Conservation (phyloP, 2,888 invertebrate genomes). For the Nomada lathburiana region DNA sequence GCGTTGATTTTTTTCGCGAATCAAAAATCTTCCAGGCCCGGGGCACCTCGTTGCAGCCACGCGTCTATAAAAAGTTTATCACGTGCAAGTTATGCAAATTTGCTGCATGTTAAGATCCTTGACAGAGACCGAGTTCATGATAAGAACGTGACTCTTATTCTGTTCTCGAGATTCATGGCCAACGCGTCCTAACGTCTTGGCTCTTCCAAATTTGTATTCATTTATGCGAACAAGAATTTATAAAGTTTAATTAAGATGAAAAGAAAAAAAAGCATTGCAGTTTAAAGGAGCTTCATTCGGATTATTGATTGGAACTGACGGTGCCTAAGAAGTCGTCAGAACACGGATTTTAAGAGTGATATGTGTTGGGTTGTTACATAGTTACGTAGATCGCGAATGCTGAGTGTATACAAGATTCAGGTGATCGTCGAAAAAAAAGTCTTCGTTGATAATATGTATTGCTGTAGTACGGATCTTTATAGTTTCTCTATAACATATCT, state of each 20-base stretch:
- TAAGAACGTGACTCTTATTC: slow-evolving; percentile 9
- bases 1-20: neutral
- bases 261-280: neutral
- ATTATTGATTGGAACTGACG: too few species aligned
- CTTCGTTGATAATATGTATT: neutral
- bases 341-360: neutral
- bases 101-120: neutral
- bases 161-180: neutral
- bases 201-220: neutral
- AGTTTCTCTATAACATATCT: neutral
- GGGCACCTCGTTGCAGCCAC: neutral
- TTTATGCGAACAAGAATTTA: neutral
- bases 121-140: neutral
- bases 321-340: neutral
- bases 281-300: neutral
- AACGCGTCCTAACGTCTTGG: neutral
- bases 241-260: neutral
- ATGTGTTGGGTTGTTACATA: neutral
- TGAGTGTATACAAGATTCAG: neutral
- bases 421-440: slow-evolving; percentile 1
- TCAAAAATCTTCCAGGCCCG: neutral
- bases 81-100: slow-evolving; percentile 23
- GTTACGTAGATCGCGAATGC: too few species aligned
- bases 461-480: too few species aligned
- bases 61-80: slow-evolving; percentile 18